Conservation (phyloP, 2,888 invertebrate genomes). For the Sycophila texana region DNA sequence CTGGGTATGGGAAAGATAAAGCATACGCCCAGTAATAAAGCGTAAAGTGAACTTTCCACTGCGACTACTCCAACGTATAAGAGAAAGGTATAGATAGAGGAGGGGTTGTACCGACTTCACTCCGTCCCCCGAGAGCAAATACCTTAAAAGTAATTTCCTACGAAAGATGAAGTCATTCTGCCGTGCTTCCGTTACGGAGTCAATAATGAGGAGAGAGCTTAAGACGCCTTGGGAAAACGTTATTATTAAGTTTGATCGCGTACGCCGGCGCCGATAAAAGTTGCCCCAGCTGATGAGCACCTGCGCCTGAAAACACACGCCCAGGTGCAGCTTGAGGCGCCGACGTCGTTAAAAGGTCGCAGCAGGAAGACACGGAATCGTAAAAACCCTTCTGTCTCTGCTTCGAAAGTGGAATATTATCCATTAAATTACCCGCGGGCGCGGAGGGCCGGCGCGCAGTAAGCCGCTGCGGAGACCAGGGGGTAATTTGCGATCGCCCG, state of each 20-base stretch:
- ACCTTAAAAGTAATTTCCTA: slow-evolving; percentile 32
- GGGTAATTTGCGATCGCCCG: background rate
- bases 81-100: background rate
- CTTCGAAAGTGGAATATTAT: no score
- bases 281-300: background rate
- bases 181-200: slow-evolving; percentile 21
- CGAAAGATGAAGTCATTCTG: slow-evolving; percentile 33
- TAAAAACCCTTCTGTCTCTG: no score
- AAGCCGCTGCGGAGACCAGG: no score
- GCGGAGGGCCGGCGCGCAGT: no score
- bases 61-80: background rate
- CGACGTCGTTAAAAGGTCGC: no score
- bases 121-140: slow-evolving; percentile 16
- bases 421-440: no score
- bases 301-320: background rate
- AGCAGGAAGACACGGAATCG: no score
- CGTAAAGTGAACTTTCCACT: slow-evolving; percentile 2
- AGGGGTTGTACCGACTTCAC: background rate
- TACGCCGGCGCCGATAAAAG: background rate
- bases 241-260: slow-evolving; percentile 37
- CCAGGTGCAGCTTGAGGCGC: no score
- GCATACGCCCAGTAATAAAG: background rate
- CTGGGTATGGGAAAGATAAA: no score
- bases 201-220: slow-evolving; percentile 14
- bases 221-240: slow-evolving; percentile 23